Conservation (phyloP, 2,888 invertebrate genomes). For the Heliconius sara region DNA sequence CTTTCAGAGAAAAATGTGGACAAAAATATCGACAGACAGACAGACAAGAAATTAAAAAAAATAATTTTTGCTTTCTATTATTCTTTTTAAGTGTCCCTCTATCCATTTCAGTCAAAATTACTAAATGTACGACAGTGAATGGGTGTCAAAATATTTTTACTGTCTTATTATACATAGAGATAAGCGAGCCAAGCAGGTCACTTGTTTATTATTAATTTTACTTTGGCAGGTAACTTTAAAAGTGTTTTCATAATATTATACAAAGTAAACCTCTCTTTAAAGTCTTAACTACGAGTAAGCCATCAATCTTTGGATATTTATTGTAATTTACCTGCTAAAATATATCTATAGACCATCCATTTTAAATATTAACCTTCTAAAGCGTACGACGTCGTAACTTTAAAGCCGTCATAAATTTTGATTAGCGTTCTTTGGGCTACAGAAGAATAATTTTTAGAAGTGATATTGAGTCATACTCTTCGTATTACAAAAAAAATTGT, state of each 20-base stretch:
- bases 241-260: not conserved
- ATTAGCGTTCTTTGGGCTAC: slow-evolving; percentile 32
- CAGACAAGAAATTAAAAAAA: too few relatives aligned
- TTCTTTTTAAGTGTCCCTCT: too few relatives aligned
- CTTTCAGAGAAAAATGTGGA: too few relatives aligned
- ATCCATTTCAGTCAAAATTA: too few relatives aligned
- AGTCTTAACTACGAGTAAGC: not conserved
- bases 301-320: slow-evolving; percentile 17
- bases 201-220: not conserved
- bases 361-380: slow-evolving; percentile 22
- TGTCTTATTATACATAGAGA: too few relatives aligned
- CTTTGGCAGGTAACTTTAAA: not conserved
- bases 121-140: too few relatives aligned
- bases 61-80: too few relatives aligned
- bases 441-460: not conserved
- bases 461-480: not conserved
- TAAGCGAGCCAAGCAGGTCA: too few relatives aligned
- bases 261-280: not conserved
- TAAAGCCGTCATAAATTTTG: slow-evolving; percentile 35
- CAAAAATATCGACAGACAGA: too few relatives aligned
- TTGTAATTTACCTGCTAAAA: not conserved
- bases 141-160: too few relatives aligned
- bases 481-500: too few relatives aligned
- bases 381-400: slow-evolving; percentile 21
- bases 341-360: slow-evolving; percentile 13